A percentile compares a stretch with the other conserved stretches of the same genome.
Conservation (phyloP, 2,797 vertebrate species). For the Lagocephalus sceleratus region DNA sequence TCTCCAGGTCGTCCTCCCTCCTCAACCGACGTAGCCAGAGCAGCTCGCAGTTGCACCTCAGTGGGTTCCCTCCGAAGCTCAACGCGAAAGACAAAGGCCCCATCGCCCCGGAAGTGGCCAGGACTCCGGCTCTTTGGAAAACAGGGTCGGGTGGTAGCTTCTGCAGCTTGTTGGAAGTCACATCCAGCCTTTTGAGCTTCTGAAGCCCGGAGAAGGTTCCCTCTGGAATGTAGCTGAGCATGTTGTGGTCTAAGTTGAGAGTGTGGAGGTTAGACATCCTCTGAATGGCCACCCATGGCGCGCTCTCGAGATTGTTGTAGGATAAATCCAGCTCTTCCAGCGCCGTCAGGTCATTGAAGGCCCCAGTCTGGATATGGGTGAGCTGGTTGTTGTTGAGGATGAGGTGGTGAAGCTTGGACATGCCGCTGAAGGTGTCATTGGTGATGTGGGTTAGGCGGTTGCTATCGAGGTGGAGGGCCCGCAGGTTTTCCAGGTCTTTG, state of each 20-base stretch:
- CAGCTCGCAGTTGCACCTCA: slow-evolving; percentile 97
- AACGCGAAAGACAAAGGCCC: slow-evolving; percentile 87
- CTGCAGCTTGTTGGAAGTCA: slow-evolving; percentile 97
- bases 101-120: slow-evolving; percentile 93
- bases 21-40: slow-evolving; percentile 90
- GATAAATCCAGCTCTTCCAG: slow-evolving; percentile 96
- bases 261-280: slow-evolving; percentile 96
- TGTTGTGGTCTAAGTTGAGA: slow-evolving; percentile 96
- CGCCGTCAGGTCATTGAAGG: slow-evolving; percentile 94
- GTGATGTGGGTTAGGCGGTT: slow-evolving; percentile 93
- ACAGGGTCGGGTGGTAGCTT: slow-evolving; percentile 97
- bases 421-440: slow-evolving; percentile 96
- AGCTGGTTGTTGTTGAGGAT: slow-evolving; percentile 99
- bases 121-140: slow-evolving; percentile 92
- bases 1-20: slow-evolving; percentile 95
- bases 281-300: slow-evolving; percentile 96
- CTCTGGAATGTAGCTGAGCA: slow-evolving; percentile 96
- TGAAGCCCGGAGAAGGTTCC: slow-evolving; percentile 96
- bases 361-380: slow-evolving; percentile 89
- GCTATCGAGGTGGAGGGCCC: slow-evolving; percentile 95
- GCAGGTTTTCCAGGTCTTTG: slow-evolving; percentile 92
- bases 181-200: slow-evolving; percentile 96
- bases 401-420: slow-evolving; percentile 97
- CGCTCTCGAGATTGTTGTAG: slow-evolving; percentile 96
- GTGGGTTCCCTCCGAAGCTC: slow-evolving; percentile 95